Conservation (phyloP, 2,113 vertebrate genomes). For the Argyrosomus japonicus region DNA sequence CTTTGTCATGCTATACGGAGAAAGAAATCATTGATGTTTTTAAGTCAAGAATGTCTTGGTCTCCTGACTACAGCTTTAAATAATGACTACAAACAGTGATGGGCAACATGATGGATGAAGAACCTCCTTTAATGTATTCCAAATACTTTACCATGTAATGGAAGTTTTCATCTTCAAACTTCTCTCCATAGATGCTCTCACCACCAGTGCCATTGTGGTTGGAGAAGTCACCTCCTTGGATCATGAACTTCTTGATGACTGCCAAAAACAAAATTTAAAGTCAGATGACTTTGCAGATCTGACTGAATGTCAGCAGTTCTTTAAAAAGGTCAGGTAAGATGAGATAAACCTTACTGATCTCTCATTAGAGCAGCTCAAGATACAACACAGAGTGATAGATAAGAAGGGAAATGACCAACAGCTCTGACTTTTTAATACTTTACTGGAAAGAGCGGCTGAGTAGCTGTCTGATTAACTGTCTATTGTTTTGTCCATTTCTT, state of each 20-base stretch:
- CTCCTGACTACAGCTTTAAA: background rate
- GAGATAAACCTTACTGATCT: no score
- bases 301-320: background rate
- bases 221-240: slow-evolving; percentile 97
- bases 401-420: no score
- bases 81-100: background rate
- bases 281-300: background rate
- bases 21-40: background rate
- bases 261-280: slow-evolving; percentile 35
- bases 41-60: background rate
- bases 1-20: slow-evolving; percentile 88
- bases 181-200: slow-evolving; percentile 98
- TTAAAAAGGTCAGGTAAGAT: background rate
- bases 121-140: background rate
- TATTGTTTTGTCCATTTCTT: no score
- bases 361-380: no score
- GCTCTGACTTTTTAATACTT: no score
- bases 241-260: slow-evolving; percentile 99
- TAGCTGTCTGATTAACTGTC: no score
- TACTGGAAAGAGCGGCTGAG: no score
- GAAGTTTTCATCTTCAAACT: slow-evolving; percentile 99
- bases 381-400: no score
- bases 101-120: background rate
- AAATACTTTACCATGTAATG: slow-evolving; percentile 89
- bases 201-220: slow-evolving; percentile 97